phyloP scores from a whole-genome alignment of 2,888 invertebrate species.

The Dichetophora obliterata region DNA sequence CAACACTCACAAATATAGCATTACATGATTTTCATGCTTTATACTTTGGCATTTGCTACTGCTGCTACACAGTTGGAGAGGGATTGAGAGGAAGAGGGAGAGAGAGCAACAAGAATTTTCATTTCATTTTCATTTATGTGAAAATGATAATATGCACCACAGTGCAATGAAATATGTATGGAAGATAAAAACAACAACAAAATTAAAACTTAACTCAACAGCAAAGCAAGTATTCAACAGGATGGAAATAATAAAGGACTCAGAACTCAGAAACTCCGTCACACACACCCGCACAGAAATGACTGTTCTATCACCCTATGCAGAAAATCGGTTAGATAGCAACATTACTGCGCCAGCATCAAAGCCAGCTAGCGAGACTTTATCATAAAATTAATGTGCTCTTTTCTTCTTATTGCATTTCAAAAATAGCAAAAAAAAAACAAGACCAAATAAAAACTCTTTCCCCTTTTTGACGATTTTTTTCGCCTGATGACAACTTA shows the following conservation, averaged over 20 bases:
- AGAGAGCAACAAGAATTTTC: not conserved
- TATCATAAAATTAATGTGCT: too few relatives aligned
- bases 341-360: too few relatives aligned
- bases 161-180: not conserved
- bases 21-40: too few relatives aligned
- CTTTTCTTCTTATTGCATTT: too few relatives aligned
- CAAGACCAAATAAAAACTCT: too few relatives aligned
- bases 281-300: too few relatives aligned
- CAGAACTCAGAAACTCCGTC: not conserved
- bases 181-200: not conserved
- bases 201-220: conserved; percentile 12
- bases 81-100: not conserved
- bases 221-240: conserved; percentile 15
- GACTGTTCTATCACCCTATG: too few relatives aligned
- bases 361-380: too few relatives aligned
- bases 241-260: conserved; percentile 29
- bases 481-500: too few relatives aligned
- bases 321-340: too few relatives aligned
- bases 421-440: too few relatives aligned
- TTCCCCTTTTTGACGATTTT: too few relatives aligned
- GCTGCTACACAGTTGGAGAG: not conserved
- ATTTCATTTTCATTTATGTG: conserved; percentile 30
- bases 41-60: not conserved
- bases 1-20: not conserved
- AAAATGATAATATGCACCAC: conserved; percentile 23